phyloP scores from a whole-genome alignment of 1,140 invertebrate genomes.

The Homalodisca vitripennis region DNA sequence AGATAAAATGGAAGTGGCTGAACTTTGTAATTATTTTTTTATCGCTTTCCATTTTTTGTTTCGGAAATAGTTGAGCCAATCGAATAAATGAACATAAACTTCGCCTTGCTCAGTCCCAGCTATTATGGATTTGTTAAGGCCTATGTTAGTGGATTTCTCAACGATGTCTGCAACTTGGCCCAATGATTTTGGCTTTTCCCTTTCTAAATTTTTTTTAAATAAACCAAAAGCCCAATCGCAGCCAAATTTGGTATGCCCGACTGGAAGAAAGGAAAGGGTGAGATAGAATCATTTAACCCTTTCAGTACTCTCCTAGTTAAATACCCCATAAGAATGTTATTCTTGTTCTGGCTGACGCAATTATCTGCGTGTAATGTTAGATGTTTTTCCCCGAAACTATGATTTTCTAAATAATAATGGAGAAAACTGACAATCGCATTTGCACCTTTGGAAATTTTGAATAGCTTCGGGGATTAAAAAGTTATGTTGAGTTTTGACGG shows the following conservation, averaged over 20 bases:
- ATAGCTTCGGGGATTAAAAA: constrained; percentile 34
- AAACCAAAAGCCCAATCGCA: constrained; percentile 31
- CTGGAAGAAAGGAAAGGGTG: constrained; percentile 20
- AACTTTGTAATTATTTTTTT: no score
- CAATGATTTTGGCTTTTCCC: constrained; percentile 8
- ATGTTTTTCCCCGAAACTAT: constrained; percentile 25
- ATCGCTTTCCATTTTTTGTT: no score
- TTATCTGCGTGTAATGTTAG: constrained; percentile 33
- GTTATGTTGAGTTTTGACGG: constrained; percentile 29
- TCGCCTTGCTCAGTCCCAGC: constrained; percentile 11
- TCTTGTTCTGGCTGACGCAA: constrained; percentile 26
- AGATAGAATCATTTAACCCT: not conserved
- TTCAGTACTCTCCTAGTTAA: constrained; percentile 15
- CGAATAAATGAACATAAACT: no score
- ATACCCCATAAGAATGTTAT: constrained; percentile 8
- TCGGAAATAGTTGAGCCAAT: no score
- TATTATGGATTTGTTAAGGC: constrained; percentile 20
- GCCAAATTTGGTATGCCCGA: constrained; percentile 28
- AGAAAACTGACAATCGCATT: constrained; percentile 34
- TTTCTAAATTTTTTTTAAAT: not conserved
- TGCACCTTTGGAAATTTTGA: constrained; percentile 27
- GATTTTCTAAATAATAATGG: constrained; percentile 34
- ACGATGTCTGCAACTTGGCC: constrained; percentile 21
- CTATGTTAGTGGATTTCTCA: constrained; percentile 6
- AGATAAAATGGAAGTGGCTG: no score